Base-by-base conservation (phyloP, 23 tunicate genomes). In the Aplidium turbinatum region DNA sequence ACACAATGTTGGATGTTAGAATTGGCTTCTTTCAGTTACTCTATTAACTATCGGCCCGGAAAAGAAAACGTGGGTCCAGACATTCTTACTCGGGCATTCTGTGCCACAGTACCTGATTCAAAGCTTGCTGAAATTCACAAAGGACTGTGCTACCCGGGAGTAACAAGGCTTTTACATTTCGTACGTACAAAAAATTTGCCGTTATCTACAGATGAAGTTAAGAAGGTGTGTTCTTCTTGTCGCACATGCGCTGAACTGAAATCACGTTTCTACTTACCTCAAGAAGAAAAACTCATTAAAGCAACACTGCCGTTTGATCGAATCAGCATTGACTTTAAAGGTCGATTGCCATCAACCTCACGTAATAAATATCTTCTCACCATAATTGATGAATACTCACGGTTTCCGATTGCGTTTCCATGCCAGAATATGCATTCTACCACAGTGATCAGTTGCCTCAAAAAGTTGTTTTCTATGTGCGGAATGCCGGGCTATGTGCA, bases 31-130 rank as follows among this genome's bases (percentile, higher is more conserved):
- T 72, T 75, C n/a, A 11, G 34, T 18, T 62, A 62, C 31, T 21
- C 25, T 11, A 60, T 75, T 30, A 22, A 36, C 5, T 47, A 77
- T 58, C 57, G 72, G 3, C 82, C 73, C 3, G 82, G 72, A 2
- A 77, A n/a, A 16, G 35, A 63, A 3, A 77, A 77, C 30, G 82
- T 63, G 20, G 84, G 20, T 51, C 35, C 84, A 6, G 84, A 68
- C 33, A 19, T 57, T 11, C 50, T 78, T 3, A 31, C 84, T 9
- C 4, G 84, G 33, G 64, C 75, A 9, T 27, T 7, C 33, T 39
- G 70, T 60, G 76, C 79, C 11, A 22, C 71, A 4, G 13, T 11
- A 16, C 57, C 31, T 4, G 20, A 34, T 6, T 56, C 29, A 4
- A 31, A 73, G 9, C 47, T 73, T 2, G 35, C 7, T 33, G n/a